Evolutionary conservation across 2,113 vertebrate genomes (phyloP), one percentile per base, ranked within the genome.

Genomic region (Heloderma charlesbogerti): DNA sequence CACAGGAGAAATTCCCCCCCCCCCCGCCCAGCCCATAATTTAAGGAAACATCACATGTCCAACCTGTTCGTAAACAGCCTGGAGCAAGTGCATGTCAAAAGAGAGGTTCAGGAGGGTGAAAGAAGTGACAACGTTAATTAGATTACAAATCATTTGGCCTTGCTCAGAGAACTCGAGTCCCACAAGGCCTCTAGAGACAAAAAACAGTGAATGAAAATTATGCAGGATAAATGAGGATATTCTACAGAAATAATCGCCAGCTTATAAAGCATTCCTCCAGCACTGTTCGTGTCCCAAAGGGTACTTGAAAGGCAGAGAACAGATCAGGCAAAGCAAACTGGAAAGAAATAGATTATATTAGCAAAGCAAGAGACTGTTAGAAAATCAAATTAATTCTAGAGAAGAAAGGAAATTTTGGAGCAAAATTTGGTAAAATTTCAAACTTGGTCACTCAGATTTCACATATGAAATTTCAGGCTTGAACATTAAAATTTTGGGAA

Each of bases 111-210:
- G 77, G 25, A 4, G 77, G 77, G 45, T 51, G 77, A 29, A 51
- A 37, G 80, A n/a, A 48, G 29, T 13, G 1, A 34, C 20, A n/a
- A 3, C 18, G 4, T 86, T 86, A 86, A 86, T 86, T 86, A 86
- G 10, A 87, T 37, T 87, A 87, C 71, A 87, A 87, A 75, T 75
- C 71, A 27, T 75, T 75, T 72, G 71, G 48, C 86, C 51, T 37
- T 3, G 66, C 84, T 84, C 37, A 29, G 60, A 66, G 25, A 84
- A 67, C 48, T 51, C 18, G 2, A 48, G 86, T 87, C 77, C 72
- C 4, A 5, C n/a, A 40, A 77, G 51, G 12, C 51, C 86, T 77
- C 86, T 1, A 18, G 86, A n/a, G n/a, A 27, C 86, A 2, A 43
- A 18, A 16, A 63, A n/a, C 51, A 4, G 34, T 4, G 37, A 60